Base-by-base conservation (phyloP, 2,888 invertebrate genomes). In the Parascotia fuliginaria region DNA sequence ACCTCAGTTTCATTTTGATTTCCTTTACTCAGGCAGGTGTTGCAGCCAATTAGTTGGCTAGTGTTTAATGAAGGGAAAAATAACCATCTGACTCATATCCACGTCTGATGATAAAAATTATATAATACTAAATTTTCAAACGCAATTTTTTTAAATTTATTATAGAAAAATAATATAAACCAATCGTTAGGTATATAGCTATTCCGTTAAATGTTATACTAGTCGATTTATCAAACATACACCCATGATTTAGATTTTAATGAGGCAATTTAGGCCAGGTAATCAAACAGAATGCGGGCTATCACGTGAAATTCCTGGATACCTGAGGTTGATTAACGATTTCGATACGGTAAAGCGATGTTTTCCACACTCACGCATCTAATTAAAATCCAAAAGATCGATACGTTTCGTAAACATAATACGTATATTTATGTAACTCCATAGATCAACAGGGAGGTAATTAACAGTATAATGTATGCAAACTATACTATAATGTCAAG, bases 371-470 rank as follows among this genome's bases (percentile, higher is more conserved):
- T 38, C 24, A 43, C 6, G n/a, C 29, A 11, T 22, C 31, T 50
- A 66, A 62, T 62, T 66, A 47, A 37, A 48, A 60, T 12, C n/a
- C 28, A 36, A 43, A 43, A 43, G 12, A 22, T 12, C 12, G 36
- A 34, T 43, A 19, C 13, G 13, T 28, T 12, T 36, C 16, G 16
- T 11, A 4, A 12, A 12, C 2, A 19, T 19, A 3, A 19, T 3
- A 19, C 5, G 19, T 6, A 24, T 1, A 7, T 24, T 34, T 36
- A 28, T 36, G 6, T 28, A 43, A 13, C 24, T 3, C 22, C 1
- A 45, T 9, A 24, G 7, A 24, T 36, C 12, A 43, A 28, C 13
- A 40, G 24, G 32, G 12, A 36, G 39, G n/a, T 61, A 39, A 56
- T 42, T 44, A 22, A 34, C 13, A 13, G 33, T 7, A 11, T 7